phyloP scores from a whole-genome alignment of 2,113 vertebrate genomes.

The Strix aluco region DNA sequence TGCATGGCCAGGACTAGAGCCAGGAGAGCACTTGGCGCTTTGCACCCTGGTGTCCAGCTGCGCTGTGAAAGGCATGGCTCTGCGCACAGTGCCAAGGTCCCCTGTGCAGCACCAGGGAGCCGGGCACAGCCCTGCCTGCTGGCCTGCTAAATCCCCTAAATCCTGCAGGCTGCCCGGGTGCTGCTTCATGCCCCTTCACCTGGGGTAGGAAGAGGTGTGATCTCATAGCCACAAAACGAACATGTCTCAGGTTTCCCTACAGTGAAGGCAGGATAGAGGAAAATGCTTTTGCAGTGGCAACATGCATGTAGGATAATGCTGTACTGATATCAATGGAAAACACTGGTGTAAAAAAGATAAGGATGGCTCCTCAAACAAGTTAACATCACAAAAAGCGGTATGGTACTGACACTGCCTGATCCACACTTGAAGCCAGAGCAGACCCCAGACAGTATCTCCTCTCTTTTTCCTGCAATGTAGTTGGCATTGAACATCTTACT shows the following conservation, averaged over 20 bases:
- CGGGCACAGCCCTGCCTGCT: rapidly evolving
- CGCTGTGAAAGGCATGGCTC: not conserved
- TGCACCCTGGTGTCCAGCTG: not conserved
- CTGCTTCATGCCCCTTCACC: not conserved
- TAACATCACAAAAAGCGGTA: not conserved
- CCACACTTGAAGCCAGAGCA: not conserved
- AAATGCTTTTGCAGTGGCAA: not conserved
- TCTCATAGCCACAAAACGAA: not conserved
- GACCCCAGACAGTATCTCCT: not conserved
- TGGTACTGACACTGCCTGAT: not conserved
- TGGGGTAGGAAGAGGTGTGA: not conserved
- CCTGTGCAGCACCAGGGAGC: not conserved
- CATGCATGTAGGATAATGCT: not conserved
- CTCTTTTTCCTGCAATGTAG: not conserved
- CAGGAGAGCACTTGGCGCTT: rapidly evolving
- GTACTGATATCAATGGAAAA: not conserved
- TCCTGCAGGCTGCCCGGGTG: not conserved
- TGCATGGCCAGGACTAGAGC: not conserved
- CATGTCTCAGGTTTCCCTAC: not conserved
- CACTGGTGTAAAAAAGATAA: not conserved
- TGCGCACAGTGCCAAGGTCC: not conserved
- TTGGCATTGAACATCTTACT: not conserved
- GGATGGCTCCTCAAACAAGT: not conserved
- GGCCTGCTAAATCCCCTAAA: not conserved
- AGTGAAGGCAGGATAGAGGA: not conserved